Evolutionary conservation across 2,113 vertebrate species (phyloP).

Genomic region (Acrocephalus kingi): DNA sequence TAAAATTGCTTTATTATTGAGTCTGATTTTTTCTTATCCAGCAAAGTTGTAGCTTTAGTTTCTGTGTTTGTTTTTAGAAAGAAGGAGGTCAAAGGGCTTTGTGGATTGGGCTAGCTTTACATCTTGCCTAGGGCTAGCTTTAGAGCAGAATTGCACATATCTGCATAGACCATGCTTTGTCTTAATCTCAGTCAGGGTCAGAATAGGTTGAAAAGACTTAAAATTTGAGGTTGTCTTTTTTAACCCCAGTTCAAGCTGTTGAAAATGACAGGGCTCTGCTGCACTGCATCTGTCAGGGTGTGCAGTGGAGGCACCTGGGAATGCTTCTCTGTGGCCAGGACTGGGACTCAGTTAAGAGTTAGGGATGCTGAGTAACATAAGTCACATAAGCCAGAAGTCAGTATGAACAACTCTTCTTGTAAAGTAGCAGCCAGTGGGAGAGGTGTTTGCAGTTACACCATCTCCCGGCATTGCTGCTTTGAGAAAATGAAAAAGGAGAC

Average conservation of each 20-base stretch:
- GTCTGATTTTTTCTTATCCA: not conserved
- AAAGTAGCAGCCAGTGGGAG: not conserved
- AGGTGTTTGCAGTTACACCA: not conserved
- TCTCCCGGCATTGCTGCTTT: not conserved
- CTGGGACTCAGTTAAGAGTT: not conserved
- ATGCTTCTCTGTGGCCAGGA: not conserved
- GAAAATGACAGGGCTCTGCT: not conserved
- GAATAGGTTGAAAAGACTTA: not conserved
- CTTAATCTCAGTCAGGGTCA: not conserved
- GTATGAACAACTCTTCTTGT: not conserved
- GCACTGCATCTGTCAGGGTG: not conserved
- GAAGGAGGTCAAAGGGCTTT: not conserved
- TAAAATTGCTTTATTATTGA: not conserved
- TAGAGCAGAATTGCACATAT: not conserved
- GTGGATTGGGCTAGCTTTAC: not conserved
- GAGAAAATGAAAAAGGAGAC: not conserved
- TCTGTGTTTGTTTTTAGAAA: not conserved
- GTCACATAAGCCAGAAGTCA: not conserved
- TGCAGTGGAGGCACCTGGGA: not conserved
- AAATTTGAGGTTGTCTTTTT: not conserved
- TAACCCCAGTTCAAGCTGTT: not conserved
- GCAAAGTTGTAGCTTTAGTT: not conserved
- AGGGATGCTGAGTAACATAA: not conserved
- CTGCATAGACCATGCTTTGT: not conserved
- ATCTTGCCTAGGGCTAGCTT: not conserved